A percentile compares a stretch with the other conserved stretches of the same genome.
Evolutionary conservation across 2,113 vertebrate genomes (phyloP).

Genomic region (Cinclus mexicanus): DNA sequence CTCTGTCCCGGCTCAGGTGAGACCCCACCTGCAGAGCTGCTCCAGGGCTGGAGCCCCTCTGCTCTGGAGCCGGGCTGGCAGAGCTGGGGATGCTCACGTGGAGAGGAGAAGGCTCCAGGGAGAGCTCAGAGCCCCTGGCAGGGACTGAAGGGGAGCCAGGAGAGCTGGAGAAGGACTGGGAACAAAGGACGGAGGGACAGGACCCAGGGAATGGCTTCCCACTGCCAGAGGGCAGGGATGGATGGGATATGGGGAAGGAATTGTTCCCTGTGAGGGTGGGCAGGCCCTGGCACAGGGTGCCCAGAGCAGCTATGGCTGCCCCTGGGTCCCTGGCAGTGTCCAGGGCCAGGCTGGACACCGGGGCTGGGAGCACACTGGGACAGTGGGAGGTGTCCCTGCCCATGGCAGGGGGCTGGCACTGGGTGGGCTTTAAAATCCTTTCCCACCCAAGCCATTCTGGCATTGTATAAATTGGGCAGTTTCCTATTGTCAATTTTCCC

Average conservation of each 20-base stretch:
- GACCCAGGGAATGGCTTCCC: not conserved
- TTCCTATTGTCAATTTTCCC: not conserved
- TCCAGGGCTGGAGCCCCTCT: not conserved
- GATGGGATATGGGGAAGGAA: not conserved
- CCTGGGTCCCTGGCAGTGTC: not conserved
- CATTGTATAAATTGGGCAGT: not conserved
- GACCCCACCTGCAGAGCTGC: not conserved
- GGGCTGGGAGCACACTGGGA: not conserved
- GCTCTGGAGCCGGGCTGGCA: not conserved
- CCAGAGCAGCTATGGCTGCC: not conserved
- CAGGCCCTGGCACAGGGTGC: not conserved
- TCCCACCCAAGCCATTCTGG: not conserved
- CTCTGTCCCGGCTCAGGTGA: not conserved
- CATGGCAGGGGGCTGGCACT: not conserved
- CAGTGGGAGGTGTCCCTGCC: not conserved
- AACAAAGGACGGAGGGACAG: not conserved
- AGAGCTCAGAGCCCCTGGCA: not conserved
- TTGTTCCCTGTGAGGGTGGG: accelerated
- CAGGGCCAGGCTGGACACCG: not conserved
- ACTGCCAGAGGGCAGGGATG: accelerated
- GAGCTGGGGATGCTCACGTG: not conserved
- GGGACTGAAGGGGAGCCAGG: not conserved
- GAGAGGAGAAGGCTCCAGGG: not conserved
- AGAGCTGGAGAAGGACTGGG: not conserved
- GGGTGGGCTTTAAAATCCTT: not conserved